Conservation (phyloP, 2,888 invertebrate species). For the Ditylenchus weischeri region DNA sequence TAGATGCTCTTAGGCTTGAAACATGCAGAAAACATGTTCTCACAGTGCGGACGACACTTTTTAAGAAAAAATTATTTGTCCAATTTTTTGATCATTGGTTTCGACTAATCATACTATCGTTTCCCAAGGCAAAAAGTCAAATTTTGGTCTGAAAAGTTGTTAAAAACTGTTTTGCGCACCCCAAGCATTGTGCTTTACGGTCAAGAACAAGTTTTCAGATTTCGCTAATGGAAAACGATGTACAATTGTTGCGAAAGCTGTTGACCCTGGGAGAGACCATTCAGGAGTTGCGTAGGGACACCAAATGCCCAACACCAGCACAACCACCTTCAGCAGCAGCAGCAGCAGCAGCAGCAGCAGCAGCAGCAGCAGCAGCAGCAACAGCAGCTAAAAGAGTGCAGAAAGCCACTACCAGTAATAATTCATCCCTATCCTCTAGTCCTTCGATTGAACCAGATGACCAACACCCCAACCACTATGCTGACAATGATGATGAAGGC, state of each 20-base stretch:
- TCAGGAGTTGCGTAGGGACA: slow-evolving; percentile 26
- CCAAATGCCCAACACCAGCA: slow-evolving; percentile 13
- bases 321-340: slow-evolving; percentile 3
- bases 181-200: too few relatives aligned
- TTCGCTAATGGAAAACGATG: slow-evolving; percentile 57
- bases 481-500: neutral
- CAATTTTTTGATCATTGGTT: too few relatives aligned
- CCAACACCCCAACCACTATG: neutral
- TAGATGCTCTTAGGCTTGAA: too few relatives aligned
- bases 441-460: too few relatives aligned
- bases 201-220: too few relatives aligned
- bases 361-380: slow-evolving; percentile 5
- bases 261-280: slow-evolving; percentile 49
- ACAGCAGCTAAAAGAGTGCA: neutral
- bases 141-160: too few relatives aligned
- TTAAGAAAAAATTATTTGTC: too few relatives aligned
- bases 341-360: neutral
- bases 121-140: too few relatives aligned
- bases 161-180: too few relatives aligned
- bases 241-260: slow-evolving; percentile 54
- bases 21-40: too few relatives aligned
- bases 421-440: neutral
- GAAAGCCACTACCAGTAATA: neutral
- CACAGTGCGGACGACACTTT: too few relatives aligned
- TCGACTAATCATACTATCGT: too few relatives aligned